Evolutionary conservation across 2,888 invertebrate species (phyloP).

Genomic region (Habroteleia sp.): DNA sequence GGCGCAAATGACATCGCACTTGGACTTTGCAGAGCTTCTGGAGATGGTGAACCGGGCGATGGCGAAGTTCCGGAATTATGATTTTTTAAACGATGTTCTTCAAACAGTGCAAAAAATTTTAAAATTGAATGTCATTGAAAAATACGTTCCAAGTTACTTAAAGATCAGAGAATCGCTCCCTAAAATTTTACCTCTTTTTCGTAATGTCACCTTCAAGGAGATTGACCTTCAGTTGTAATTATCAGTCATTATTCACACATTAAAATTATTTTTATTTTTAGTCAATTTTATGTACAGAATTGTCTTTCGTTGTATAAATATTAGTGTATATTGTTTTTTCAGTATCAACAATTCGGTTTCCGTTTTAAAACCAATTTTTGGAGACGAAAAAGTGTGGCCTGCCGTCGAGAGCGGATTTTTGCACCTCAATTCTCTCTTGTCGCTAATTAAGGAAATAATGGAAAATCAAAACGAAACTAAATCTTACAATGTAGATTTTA

Average conservation of each 20-base stretch:
- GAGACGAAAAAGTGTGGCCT: conserved; percentile 69
- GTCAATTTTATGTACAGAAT: too few relatives aligned
- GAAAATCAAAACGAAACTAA: conserved; percentile 18
- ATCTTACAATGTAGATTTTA: neutral
- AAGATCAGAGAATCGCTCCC: conserved; percentile 75
- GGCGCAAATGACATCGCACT: conserved; percentile 81
- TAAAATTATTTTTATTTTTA: too few relatives aligned
- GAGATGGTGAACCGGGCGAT: conserved; percentile 81
- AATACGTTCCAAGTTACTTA: conserved; percentile 82
- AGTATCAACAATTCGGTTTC: conserved; percentile 72
- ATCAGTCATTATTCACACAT: neutral
- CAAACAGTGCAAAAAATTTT: conserved; percentile 81
- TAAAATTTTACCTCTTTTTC: conserved; percentile 70
- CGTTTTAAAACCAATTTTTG: conserved; percentile 71
- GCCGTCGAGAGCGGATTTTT: conserved; percentile 67
- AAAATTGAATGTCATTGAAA: conserved; percentile 80
- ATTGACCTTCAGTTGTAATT: conserved; percentile 74
- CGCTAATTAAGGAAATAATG: conserved; percentile 65
- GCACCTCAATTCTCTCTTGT: conserved; percentile 70
- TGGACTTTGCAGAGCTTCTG: conserved; percentile 82
- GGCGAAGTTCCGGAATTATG: conserved; percentile 82
- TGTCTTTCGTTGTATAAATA: too few relatives aligned
- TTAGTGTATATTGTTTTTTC: conserved; percentile 42
- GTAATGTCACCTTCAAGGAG: conserved; percentile 71
- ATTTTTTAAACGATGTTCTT: conserved; percentile 80